Evolutionary conservation across 2,797 vertebrate genomes (phyloP).

Genomic region (Sus cebifrons): DNA sequence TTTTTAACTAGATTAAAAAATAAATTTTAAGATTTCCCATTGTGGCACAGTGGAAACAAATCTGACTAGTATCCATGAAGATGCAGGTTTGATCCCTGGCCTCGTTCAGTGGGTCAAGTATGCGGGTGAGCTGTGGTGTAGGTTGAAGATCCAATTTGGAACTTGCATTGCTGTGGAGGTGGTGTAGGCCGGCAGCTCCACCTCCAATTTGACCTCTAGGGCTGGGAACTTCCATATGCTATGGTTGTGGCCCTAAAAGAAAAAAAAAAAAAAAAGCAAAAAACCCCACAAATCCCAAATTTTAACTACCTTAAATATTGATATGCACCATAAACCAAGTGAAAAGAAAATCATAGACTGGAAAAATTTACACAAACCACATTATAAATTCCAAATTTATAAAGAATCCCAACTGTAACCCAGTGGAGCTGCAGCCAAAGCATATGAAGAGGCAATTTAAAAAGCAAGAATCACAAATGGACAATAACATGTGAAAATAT

Average conservation of each 20-base stretch:
- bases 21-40: neutral
- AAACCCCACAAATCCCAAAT: neutral
- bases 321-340: neutral
- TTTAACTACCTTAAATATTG: conserved; percentile 25
- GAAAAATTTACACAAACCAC: neutral
- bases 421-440: neutral
- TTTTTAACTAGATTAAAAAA: neutral
- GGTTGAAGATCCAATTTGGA: too few relatives aligned
- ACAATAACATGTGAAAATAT: neutral
- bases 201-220: too few relatives aligned
- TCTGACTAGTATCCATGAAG: too few relatives aligned
- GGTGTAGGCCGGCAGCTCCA: too few relatives aligned
- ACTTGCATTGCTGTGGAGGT: too few relatives aligned
- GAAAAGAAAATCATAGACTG: conserved; percentile 1
- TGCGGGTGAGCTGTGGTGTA: too few relatives aligned
- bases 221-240: too few relatives aligned
- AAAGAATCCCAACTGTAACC: neutral
- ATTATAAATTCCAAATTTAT: conserved; percentile 11
- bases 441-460: neutral
- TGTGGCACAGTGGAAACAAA: too few relatives aligned
- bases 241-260: too few relatives aligned
- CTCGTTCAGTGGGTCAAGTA: too few relatives aligned
- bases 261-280: too few relatives aligned
- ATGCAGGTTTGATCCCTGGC: too few relatives aligned
- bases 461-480: neutral